A percentile compares a stretch with the other conserved stretches of the same genome.
Conservation (phyloP, 2,113 vertebrate species). For the Herpailurus yagouaroundi region DNA sequence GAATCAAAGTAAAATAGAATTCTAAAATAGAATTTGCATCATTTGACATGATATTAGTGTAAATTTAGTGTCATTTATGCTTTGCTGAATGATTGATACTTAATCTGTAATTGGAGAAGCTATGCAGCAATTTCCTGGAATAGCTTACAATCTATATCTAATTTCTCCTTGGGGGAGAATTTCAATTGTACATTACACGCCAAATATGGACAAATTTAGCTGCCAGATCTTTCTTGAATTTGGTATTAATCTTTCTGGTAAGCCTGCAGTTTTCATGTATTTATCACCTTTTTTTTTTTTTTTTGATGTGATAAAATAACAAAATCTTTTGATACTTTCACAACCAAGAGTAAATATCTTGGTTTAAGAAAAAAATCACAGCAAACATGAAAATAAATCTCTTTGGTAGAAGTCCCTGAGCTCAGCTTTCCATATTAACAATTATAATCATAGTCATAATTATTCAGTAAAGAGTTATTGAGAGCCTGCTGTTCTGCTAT, state of each 20-base stretch:
- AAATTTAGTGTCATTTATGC: slow-evolving; percentile 26
- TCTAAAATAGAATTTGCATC: slow-evolving; percentile 44
- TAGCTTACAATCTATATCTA: slow-evolving; percentile 53
- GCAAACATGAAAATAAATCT: slow-evolving; percentile 40
- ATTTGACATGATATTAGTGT: slow-evolving; percentile 44
- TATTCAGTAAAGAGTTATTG: not conserved
- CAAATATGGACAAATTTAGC: slow-evolving; percentile 65
- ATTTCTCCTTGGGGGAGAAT: slow-evolving; percentile 71
- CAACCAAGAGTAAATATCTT: slow-evolving; percentile 44
- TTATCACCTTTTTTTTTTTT: slow-evolving; percentile 61
- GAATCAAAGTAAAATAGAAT: slow-evolving; percentile 33
- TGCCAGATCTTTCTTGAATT: slow-evolving; percentile 61
- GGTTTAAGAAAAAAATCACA: slow-evolving; percentile 13
- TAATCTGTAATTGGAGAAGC: slow-evolving; percentile 54
- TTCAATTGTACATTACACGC: slow-evolving; percentile 46
- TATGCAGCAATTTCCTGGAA: slow-evolving; percentile 65
- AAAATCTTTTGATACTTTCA: slow-evolving; percentile 58
- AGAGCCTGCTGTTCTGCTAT: not conserved
- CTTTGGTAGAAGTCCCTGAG: not conserved
- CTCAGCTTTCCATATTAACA: slow-evolving; percentile 12
- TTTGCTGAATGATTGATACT: slow-evolving; percentile 64
- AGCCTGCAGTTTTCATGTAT: slow-evolving; percentile 52
- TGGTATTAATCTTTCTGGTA: slow-evolving; percentile 55
- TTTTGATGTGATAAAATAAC: slow-evolving; percentile 52
- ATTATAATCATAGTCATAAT: not conserved